Evolutionary conservation across 2,113 vertebrate genomes (phyloP).

Genomic region (Fregetta grallaria): DNA sequence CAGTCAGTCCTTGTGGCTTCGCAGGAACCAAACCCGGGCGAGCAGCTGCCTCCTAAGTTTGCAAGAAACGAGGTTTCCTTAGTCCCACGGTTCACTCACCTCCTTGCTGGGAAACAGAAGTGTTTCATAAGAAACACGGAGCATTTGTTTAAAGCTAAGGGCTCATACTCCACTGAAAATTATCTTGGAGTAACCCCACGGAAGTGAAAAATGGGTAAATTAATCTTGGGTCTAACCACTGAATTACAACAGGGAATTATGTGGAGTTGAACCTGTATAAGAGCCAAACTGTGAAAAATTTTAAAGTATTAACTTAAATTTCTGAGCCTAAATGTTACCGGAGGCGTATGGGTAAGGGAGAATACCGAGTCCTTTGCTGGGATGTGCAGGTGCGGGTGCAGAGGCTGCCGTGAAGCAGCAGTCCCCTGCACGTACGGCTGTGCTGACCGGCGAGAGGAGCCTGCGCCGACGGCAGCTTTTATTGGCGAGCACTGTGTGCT

Average conservation of each 20-base stretch:
- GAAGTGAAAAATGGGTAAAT: not conserved
- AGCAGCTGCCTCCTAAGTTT: not conserved
- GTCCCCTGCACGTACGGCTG: not conserved
- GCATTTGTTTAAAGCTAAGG: not conserved
- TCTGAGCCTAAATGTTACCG: not conserved
- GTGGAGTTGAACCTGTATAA: not conserved
- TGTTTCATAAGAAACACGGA: not conserved
- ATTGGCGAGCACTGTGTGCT: not conserved
- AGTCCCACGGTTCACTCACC: not conserved
- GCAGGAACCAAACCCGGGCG: not conserved
- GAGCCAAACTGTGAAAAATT: not conserved
- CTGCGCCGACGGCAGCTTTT: not conserved
- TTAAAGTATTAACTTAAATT: not conserved
- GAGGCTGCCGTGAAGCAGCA: not conserved
- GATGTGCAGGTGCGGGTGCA: not conserved
- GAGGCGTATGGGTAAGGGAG: rapidly evolving
- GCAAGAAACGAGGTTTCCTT: not conserved
- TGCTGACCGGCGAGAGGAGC: not conserved
- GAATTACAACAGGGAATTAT: not conserved
- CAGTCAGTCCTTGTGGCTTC: not conserved
- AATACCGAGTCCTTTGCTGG: not conserved
- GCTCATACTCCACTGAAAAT: not conserved
- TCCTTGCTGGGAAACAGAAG: not conserved
- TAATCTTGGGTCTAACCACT: not conserved
- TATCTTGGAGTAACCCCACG: not conserved